Evolutionary conservation across 2,888 invertebrate genomes (phyloP), one percentile per base, ranked within the genome.

Genomic region (Drosophila dives): DNA sequence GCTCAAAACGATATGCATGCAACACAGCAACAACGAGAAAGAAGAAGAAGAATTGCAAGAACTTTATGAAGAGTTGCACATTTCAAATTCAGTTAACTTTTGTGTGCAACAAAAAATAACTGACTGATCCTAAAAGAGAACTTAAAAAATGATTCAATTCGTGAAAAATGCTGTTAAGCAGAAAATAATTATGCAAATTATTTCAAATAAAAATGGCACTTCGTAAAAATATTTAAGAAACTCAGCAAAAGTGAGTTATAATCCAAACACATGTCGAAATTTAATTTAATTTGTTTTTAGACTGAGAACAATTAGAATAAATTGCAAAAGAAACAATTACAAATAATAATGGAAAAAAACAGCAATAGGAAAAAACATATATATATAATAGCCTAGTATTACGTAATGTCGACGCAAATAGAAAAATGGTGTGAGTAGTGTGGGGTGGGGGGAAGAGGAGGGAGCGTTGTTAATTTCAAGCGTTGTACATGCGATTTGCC

Each of bases 401-500:
- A 67, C 69, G 67, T 56, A 68, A 56, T 20, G 26, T 26, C 3
- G 17, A 4, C 29, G 29, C 29, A 29, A 29, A 29, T 29, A 29
- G 29, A 29, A 48, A 15, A 26, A 17, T 26, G 17, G 7, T 6
- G 3, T 11, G 17, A 54, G 23, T 2, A 8, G 3, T 26, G 5
- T 0, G 29, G 5, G 29, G 26, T 4, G 26, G 26, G 29, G 29
- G 29, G 29, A 5, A 11, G 26, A n/a, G 26, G 26, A 0, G 11
- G 20, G 12, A 29, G 66, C 23, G n/a, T 58, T 42, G 74, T 75
- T 75, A 67, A 76, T 74, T 78, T 66, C 54, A 29, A 58, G 34
- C 56, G 68, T 38, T 33, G 26, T 75, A 32, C 33, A 49, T 65
- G 64, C 59, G 75, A 54, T 59, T 56, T 53, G 51, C 62, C 64